A percentile compares a stretch with the other conserved stretches of the same genome.
Conservation (phyloP, 2,888 invertebrate species). For the Tipula unca region DNA sequence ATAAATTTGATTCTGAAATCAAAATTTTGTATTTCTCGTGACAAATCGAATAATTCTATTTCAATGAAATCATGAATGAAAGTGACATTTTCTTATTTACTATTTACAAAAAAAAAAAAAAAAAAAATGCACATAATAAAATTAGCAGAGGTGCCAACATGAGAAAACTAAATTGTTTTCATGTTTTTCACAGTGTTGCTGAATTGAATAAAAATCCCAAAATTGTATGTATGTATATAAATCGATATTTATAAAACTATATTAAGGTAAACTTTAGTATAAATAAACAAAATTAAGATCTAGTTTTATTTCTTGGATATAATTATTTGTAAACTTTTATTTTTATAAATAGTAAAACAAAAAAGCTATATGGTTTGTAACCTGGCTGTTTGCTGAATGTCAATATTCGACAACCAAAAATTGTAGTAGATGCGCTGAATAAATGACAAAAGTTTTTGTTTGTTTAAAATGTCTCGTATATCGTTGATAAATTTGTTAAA, state of each 20-base stretch:
- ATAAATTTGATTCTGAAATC: not conserved
- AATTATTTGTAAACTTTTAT: too few species aligned
- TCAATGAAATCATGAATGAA: not conserved
- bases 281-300: too few species aligned
- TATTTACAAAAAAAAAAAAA: not conserved
- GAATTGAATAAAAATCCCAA: not conserved
- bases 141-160: not conserved
- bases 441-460: not conserved
- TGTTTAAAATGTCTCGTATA: not conserved
- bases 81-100: constrained; percentile 9
- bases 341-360: not conserved
- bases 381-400: not conserved
- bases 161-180: not conserved
- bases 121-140: not conserved
- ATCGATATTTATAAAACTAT: not conserved
- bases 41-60: not conserved
- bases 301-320: too few species aligned
- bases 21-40: not conserved
- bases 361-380: not conserved
- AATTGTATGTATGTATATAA: not conserved
- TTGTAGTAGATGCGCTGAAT: not conserved
- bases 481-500: not conserved
- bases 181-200: not conserved
- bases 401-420: not conserved
- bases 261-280: too few species aligned